phyloP scores from a whole-genome alignment of 2,888 invertebrate genomes.

The Herminia tarsipennalis region DNA sequence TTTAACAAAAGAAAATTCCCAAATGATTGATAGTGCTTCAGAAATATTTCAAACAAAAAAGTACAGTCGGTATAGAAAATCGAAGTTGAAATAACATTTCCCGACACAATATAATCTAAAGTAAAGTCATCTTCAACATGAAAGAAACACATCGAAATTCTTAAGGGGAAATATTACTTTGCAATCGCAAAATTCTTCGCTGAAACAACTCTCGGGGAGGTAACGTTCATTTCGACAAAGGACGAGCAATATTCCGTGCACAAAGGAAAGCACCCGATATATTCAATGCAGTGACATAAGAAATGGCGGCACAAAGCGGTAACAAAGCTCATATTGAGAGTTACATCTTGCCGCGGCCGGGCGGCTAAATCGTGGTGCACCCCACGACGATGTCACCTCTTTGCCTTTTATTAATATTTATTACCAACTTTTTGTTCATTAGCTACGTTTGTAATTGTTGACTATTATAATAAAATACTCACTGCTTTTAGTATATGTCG shows the following conservation, averaged over 20 bases:
- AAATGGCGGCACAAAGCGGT: slow-evolving; percentile 82
- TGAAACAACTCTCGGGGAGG: slow-evolving; percentile 84
- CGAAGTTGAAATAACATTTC: slow-evolving; percentile 68
- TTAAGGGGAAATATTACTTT: slow-evolving; percentile 85
- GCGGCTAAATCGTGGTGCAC: slow-evolving; percentile 5
- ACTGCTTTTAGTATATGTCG: no score
- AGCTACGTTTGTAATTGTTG: not conserved
- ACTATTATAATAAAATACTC: no score
- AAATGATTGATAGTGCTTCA: slow-evolving; percentile 45
- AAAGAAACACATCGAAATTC: slow-evolving; percentile 84
- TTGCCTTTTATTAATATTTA: slow-evolving; percentile 27
- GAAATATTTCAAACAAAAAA: slow-evolving; percentile 45
- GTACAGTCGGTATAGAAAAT: slow-evolving; percentile 60
- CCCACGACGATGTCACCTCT: slow-evolving; percentile 34
- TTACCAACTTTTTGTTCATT: slow-evolving; percentile 11
- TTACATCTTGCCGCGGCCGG: slow-evolving; percentile 52
- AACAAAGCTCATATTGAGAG: slow-evolving; percentile 84
- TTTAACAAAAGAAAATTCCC: not conserved
- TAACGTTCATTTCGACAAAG: slow-evolving; percentile 84
- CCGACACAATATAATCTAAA: slow-evolving; percentile 75
- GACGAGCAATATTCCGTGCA: slow-evolving; percentile 84
- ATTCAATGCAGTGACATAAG: slow-evolving; percentile 86
- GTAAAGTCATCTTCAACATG: slow-evolving; percentile 81
- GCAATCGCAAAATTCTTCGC: slow-evolving; percentile 83
- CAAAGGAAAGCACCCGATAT: slow-evolving; percentile 84